Conservation (phyloP, 2,797 vertebrate species). For the Ambastaia sidthimunki region DNA sequence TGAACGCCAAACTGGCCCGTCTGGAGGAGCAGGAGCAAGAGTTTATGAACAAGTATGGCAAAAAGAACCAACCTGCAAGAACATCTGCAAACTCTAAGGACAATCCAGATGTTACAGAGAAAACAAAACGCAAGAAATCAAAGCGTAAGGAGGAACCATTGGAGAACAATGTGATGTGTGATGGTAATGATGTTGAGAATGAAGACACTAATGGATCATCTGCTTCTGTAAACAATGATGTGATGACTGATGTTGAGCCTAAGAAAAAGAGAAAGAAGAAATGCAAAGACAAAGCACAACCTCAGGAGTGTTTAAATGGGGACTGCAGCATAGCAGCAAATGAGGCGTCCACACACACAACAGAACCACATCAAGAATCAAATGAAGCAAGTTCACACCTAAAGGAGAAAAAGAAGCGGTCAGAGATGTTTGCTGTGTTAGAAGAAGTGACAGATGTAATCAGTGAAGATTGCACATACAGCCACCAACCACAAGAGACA, state of each 20-base stretch:
- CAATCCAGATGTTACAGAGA: slow-evolving; percentile 34
- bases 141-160: slow-evolving; percentile 36
- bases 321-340: neutral
- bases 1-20: slow-evolving; percentile 92
- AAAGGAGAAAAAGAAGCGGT: slow-evolving; percentile 53
- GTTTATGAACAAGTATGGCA: slow-evolving; percentile 83
- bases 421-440: slow-evolving; percentile 23
- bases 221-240: slow-evolving; percentile 2
- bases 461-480: slow-evolving; percentile 7
- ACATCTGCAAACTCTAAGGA: slow-evolving; percentile 10
- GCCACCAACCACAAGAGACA: slow-evolving; percentile 8
- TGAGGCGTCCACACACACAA: neutral
- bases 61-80: slow-evolving; percentile 59
- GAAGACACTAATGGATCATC: slow-evolving; percentile 22
- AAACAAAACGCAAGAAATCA: slow-evolving; percentile 53
- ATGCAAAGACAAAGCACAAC: slow-evolving; percentile 51
- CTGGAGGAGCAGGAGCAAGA: slow-evolving; percentile 91
- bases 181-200: slow-evolving; percentile 42
- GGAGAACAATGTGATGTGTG: slow-evolving; percentile 11
- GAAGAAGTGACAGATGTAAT: neutral
- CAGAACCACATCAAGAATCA: neutral
- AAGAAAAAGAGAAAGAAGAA: slow-evolving; percentile 60
- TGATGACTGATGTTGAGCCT: neutral
- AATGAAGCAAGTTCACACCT: neutral
- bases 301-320: neutral